Evolutionary conservation across 2,113 vertebrate genomes (phyloP).

Genomic region (Petrocephalus zakoni): DNA sequence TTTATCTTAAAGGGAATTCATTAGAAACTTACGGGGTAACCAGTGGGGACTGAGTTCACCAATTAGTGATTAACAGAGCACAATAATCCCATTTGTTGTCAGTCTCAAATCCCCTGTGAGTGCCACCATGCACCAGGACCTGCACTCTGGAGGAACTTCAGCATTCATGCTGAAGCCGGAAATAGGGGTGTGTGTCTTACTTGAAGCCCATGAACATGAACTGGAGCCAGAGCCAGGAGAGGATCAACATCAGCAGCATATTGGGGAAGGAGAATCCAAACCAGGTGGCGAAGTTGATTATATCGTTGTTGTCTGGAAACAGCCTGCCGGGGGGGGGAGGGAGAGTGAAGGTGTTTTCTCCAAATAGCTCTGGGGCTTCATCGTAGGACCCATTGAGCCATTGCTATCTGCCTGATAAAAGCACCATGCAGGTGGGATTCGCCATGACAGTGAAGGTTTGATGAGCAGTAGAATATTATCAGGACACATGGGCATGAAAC

Average conservation of each 20-base stretch:
- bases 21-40: background rate
- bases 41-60: background rate
- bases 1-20: background rate
- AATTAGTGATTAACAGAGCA: background rate
- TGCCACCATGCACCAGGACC: background rate
- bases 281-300: constrained; percentile 76
- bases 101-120: background rate
- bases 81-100: background rate
- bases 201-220: constrained; percentile 71
- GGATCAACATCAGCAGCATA: constrained; percentile 56
- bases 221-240: constrained; percentile 78
- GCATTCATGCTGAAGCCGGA: background rate
- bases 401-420: no score
- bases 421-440: no score
- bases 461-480: no score
- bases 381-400: no score
- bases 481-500: no score
- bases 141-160: background rate
- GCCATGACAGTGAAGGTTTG: no score
- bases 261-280: constrained; percentile 72
- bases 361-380: background rate
- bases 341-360: background rate
- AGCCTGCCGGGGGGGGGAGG: constrained; percentile 45
- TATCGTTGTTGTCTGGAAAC: constrained; percentile 41
- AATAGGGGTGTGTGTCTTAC: constrained; percentile 59